Percentiles rank a stretch among this genome's conserved stretches.
These are phyloP conservation scores for Oligia fasciuncula DNA, from an alignment of 2,888 invertebrate species.

Conservation along the genomic window DNA sequence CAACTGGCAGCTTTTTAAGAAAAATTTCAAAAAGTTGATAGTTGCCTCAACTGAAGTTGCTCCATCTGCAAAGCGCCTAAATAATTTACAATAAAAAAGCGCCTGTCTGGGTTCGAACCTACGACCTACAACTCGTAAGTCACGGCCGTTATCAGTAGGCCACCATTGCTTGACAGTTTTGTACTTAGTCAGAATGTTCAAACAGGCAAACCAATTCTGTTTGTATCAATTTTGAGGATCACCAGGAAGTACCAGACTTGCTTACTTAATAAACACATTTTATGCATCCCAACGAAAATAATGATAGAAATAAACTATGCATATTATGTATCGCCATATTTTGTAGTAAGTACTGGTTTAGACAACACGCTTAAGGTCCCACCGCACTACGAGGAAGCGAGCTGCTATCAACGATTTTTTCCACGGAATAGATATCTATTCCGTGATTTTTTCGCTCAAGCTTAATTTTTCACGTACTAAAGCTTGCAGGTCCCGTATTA, in stretches of 20 bases:
- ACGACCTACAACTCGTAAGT: background rate
- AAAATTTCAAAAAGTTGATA: no score
- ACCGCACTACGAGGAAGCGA: background rate
- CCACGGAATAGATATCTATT: no score
- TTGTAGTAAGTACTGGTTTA: constrained; percentile 2
- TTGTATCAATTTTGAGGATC: no score
- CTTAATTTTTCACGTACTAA: background rate
- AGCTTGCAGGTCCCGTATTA: background rate
- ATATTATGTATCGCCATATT: constrained; percentile 22
- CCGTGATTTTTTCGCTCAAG: background rate
- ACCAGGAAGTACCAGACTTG: background rate
- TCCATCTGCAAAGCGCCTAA: no score
- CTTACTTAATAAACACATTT: background rate
- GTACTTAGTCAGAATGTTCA: background rate
- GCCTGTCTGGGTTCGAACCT: background rate
- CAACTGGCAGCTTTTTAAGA: no score
- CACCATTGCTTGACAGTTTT: background rate
- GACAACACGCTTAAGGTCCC: background rate
- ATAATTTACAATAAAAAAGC: background rate
- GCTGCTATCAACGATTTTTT: background rate
- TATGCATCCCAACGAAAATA: background rate
- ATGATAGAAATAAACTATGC: background rate
- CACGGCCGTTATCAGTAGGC: background rate
- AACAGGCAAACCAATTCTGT: background rate
- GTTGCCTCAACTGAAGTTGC: no score